Percentiles rank a stretch among this genome's conserved stretches.
phyloP scores from a whole-genome alignment of 2,797 vertebrate genomes.

The Oreochromis mossambicus region DNA sequence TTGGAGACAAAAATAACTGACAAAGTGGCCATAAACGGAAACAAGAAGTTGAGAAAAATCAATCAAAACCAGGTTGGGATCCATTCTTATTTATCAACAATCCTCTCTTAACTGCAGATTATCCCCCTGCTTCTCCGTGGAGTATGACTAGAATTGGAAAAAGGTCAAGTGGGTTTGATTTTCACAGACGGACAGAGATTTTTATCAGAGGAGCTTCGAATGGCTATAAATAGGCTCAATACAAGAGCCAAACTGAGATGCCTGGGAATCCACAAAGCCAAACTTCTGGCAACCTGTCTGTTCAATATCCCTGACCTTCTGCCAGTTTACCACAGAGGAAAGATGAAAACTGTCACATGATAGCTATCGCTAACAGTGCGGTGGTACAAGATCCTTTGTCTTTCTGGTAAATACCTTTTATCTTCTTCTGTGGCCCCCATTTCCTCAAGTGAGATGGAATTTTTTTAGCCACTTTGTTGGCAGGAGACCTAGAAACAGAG shows the following conservation, averaged over 20 bases:
- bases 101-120: conserved; percentile 29
- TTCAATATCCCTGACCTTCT: conserved; percentile 48
- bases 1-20: not conserved
- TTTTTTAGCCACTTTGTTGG: not conserved
- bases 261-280: conserved; percentile 51
- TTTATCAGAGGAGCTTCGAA: conserved; percentile 20
- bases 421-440: conserved; percentile 19
- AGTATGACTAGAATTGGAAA: conserved; percentile 39
- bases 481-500: not conserved
- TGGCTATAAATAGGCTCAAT: conserved; percentile 36
- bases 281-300: conserved; percentile 52
- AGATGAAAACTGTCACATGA: conserved; percentile 28
- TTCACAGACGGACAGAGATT: conserved; percentile 38
- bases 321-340: conserved; percentile 39
- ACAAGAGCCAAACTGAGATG: conserved; percentile 37
- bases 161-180: conserved; percentile 49
- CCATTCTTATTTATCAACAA: conserved; percentile 32
- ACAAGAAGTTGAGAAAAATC: conserved; percentile 12
- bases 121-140: conserved; percentile 5
- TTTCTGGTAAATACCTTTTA: conserved; percentile 15
- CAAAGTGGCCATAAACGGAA: not conserved
- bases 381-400: not conserved
- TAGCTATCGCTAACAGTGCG: not conserved
- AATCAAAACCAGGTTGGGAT: conserved; percentile 7
- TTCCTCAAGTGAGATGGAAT: conserved; percentile 2